Evolutionary conservation across 2,888 invertebrate species (phyloP).

Genomic region (Drosophila pegasa): DNA sequence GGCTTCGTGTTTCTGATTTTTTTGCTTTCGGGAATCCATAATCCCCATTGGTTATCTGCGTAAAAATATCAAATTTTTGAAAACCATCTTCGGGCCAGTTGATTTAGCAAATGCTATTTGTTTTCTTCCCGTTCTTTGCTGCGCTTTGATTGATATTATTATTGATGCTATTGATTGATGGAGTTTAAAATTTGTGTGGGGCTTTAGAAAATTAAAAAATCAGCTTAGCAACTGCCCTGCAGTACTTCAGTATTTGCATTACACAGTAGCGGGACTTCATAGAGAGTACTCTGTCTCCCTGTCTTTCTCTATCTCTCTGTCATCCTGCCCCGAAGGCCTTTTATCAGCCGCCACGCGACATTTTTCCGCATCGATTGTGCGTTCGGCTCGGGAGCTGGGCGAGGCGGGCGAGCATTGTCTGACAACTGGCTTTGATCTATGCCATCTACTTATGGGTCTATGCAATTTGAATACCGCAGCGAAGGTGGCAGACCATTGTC

Average conservation of each 20-base stretch:
- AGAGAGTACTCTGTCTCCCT: background rate
- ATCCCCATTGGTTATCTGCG: conserved; percentile 71
- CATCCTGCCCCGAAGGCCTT: conserved; percentile 52
- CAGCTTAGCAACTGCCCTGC: conserved; percentile 59
- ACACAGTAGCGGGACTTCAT: conserved; percentile 37
- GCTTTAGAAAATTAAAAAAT: conserved; percentile 76
- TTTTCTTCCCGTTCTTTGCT: conserved; percentile 46
- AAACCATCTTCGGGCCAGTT: conserved; percentile 67
- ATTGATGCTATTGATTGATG: conserved; percentile 70
- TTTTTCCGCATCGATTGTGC: conserved; percentile 67
- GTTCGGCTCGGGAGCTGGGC: conserved; percentile 2
- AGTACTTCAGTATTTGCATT: conserved; percentile 59
- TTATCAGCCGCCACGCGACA: conserved; percentile 76
- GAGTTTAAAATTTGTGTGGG: conserved; percentile 51
- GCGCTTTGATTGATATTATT: conserved; percentile 74
- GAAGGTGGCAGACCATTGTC: conserved; percentile 36
- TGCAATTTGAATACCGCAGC: conserved; percentile 26
- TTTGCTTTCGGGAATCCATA: conserved; percentile 32
- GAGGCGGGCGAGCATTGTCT: conserved; percentile 62
- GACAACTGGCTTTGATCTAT: conserved; percentile 65
- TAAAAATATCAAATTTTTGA: conserved; percentile 75
- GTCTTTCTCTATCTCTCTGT: conserved; percentile 1
- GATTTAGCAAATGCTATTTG: conserved; percentile 78
- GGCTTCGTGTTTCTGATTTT: conserved; percentile 18
- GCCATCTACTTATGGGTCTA: conserved; percentile 38